Evolutionary conservation across 2,797 vertebrate species (phyloP), one percentile per base, ranked within the genome.

Genomic region (Sardinella longiceps): DNA sequence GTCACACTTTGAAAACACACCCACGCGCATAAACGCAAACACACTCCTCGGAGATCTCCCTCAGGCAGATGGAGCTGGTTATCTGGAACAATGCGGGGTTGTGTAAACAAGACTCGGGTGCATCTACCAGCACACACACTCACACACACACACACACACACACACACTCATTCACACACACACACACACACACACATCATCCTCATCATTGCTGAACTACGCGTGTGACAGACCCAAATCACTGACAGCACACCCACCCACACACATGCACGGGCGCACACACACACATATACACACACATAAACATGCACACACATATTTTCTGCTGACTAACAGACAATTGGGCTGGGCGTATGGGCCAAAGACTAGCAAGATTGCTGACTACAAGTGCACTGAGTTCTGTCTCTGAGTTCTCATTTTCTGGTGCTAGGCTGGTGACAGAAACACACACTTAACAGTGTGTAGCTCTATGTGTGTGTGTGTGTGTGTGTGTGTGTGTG

Each of bases 241-340:
- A 77, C 37, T 77, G 37, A 77, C 18, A 33, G 30, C 14, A 74
- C n/a, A 11, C 58, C n/a, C 56, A 15, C n/a, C 37, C 66, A 74
- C 60, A 30, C 25, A 30, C 60, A 66, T 6, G 30, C 63, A 70
- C 25, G 18, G n/a, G 28, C n/a, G 4, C 58, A 63, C 58, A 28
- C 60, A 28, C 25, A 63, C 60, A 63, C 60, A 63, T 25, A 63
- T 25, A 63, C 60, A 30, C 60, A 30, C 60, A 28, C 58, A 63
- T 9, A 63, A 14, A 56, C 53, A 60, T n/a, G 28, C 63, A 70
- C 63, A 77, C 70, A 77, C 15, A 43, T 18, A 77, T 7, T 39
- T 77, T 77, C 18, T 77, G 70, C 70, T 77, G 70, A 77, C 70
- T 77, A 43, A 77, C 37, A 77, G 70, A 37, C 70, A 43, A 77